These are phyloP conservation scores for Beroe forskalii DNA, from an alignment of 37 sponge, comb jelly and placozoan species.

Conservation along the genomic window DNA sequence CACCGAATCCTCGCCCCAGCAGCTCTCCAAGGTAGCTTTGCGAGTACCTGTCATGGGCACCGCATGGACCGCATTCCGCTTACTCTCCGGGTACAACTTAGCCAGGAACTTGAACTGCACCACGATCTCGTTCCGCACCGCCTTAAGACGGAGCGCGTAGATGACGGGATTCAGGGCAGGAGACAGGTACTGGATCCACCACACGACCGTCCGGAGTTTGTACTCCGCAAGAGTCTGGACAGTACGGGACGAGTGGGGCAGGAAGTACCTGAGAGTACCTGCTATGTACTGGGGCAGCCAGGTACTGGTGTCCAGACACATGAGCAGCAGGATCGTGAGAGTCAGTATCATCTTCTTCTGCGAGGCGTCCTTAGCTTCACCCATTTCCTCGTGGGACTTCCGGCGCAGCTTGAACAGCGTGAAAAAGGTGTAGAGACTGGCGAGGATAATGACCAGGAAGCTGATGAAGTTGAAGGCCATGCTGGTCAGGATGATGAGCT, in stretches of 20 bases:
- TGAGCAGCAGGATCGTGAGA: slow-evolving; percentile 10
- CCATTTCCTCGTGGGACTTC: slow-evolving; percentile 19
- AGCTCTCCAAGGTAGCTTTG: neutral
- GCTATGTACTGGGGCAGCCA: slow-evolving; percentile 55
- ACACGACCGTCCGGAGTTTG: slow-evolving; percentile 22
- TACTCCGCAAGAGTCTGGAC: neutral
- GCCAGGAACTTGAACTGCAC: neutral
- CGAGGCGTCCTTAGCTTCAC: slow-evolving; percentile 41
- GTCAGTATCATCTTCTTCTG: slow-evolving; percentile 56
- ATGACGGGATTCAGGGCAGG: slow-evolving; percentile 62
- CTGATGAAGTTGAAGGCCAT: slow-evolving; percentile 48
- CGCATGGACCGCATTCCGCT: slow-evolving; percentile 41
- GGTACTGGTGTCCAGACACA: slow-evolving; percentile 59
- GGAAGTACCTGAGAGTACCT: slow-evolving; percentile 21
- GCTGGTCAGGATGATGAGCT: slow-evolving; percentile 13
- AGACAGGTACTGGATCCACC: slow-evolving; percentile 66
- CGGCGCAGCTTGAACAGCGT: slow-evolving; percentile 30
- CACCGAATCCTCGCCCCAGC: slow-evolving; percentile 27
- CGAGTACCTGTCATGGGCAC: slow-evolving; percentile 18
- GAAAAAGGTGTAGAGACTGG: slow-evolving; percentile 45
- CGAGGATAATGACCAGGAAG: slow-evolving; percentile 52
- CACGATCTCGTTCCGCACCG: slow-evolving; percentile 21
- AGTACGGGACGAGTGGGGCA: neutral
- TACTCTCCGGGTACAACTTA: neutral
- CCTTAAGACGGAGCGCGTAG: slow-evolving; percentile 63